Conservation (phyloP, 1,140 invertebrate species). For the Lasioglossum albipes region DNA sequence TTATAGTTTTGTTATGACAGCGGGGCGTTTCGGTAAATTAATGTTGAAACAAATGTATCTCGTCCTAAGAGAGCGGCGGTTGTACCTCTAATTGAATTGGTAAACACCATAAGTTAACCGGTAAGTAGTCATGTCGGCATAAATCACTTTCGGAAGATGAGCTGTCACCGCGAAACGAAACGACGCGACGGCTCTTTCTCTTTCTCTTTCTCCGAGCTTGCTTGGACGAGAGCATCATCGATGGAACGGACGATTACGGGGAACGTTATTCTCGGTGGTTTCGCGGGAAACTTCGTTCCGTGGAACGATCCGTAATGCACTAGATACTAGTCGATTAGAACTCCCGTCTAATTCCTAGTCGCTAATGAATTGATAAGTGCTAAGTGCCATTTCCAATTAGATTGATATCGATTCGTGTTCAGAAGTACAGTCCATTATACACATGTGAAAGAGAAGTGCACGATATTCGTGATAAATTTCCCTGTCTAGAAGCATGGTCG, state of each 20-base stretch:
- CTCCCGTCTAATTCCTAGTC: background rate
- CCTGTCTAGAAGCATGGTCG: too few species aligned
- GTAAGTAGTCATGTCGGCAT: slow-evolving; percentile 70
- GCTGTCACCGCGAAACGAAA: slow-evolving; percentile 47
- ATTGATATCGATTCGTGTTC: background rate
- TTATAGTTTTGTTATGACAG: slow-evolving; percentile 81
- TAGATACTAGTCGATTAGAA: background rate
- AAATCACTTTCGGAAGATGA: slow-evolving; percentile 69
- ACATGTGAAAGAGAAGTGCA: too few species aligned
- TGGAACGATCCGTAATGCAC: background rate
- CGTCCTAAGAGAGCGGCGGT: slow-evolving; percentile 61
- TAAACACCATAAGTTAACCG: slow-evolving; percentile 79
- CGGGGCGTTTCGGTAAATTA: slow-evolving; percentile 77
- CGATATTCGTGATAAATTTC: too few species aligned
- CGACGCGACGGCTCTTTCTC: background rate
- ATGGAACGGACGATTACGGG: slow-evolving; percentile 12
- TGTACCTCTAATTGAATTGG: slow-evolving; percentile 79
- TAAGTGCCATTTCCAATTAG: background rate
- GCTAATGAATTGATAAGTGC: background rate
- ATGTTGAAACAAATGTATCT: slow-evolving; percentile 79
- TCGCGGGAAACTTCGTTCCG: slow-evolving; percentile 2
- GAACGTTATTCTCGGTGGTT: slow-evolving; percentile 23
- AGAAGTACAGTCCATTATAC: background rate
- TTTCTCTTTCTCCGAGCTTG: too few species aligned
- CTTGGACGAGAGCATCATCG: slow-evolving; percentile 2